A percentile compares a stretch with the other conserved stretches of the same genome.
phyloP scores from a whole-genome alignment of 2,113 vertebrate genomes.

The Oenanthe oenanthe region DNA sequence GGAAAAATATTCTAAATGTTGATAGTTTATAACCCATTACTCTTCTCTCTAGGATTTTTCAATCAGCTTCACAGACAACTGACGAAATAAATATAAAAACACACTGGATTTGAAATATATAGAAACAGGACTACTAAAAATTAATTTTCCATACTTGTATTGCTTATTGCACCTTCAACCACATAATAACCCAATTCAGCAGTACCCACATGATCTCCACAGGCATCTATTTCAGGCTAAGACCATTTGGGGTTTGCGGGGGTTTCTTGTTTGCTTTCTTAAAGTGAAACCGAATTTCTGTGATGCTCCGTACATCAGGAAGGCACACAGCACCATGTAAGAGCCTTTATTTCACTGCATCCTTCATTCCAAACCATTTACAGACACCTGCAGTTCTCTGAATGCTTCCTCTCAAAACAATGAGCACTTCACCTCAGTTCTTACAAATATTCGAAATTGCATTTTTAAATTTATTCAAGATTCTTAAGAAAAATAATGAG shows the following conservation, averaged over 20 bases:
- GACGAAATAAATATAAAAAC: background rate
- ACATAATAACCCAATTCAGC: background rate
- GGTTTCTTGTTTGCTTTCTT: background rate
- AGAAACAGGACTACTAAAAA: background rate
- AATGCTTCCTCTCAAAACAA: background rate
- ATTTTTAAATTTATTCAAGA: background rate
- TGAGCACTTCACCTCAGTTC: background rate
- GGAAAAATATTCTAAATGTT: background rate
- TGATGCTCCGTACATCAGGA: background rate
- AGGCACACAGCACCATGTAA: background rate
- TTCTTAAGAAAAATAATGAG: background rate
- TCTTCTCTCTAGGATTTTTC: background rate
- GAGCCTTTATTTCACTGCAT: background rate
- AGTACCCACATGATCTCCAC: background rate
- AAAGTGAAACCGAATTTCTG: background rate
- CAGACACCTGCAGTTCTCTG: background rate
- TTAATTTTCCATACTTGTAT: background rate
- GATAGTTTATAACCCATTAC: background rate
- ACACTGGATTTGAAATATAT: background rate
- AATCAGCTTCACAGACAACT: background rate
- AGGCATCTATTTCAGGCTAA: background rate
- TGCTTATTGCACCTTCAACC: background rate
- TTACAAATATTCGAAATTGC: background rate
- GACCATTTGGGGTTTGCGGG: background rate
- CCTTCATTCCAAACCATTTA: background rate